Percentiles rank a stretch among this genome's conserved stretches.
These are phyloP conservation scores for Syngnathus acus DNA, from an alignment of 2,797 vertebrate genomes.

Conservation along the genomic window DNA sequence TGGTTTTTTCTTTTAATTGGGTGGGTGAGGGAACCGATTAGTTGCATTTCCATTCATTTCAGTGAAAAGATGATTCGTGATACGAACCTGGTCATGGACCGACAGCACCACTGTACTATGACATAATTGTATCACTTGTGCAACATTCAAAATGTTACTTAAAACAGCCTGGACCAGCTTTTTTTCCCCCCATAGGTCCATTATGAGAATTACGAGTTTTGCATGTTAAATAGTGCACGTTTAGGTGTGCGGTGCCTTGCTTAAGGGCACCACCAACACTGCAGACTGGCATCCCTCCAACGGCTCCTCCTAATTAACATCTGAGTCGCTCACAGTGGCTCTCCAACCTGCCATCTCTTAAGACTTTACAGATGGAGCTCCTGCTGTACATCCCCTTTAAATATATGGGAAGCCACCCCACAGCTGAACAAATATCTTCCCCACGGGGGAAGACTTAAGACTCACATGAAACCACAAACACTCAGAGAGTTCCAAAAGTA, in stretches of 20 bases:
- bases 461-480: constrained; percentile 5
- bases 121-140: too few species aligned
- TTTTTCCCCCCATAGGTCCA: too few species aligned
- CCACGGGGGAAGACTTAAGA: not conserved
- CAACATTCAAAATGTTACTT: too few species aligned
- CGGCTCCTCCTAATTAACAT: not conserved
- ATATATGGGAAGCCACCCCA: constrained; percentile 19
- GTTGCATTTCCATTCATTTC: constrained; percentile 2
- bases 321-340: not conserved
- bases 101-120: not conserved
- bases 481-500: constrained; percentile 12
- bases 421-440: constrained; percentile 9
- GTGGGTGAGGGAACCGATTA: not conserved
- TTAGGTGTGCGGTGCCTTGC: not conserved
- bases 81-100: not conserved
- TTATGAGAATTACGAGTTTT: too few species aligned
- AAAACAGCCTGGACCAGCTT: too few species aligned
- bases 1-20: too few species aligned
- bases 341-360: constrained; percentile 8
- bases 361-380: constrained; percentile 8
- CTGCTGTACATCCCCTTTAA: constrained; percentile 37
- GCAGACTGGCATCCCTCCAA: constrained; percentile 5
- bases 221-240: not conserved
- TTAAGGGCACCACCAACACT: not conserved
- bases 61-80: not conserved